These are phyloP conservation scores for Battus philenor DNA, from an alignment of 1,140 invertebrate genomes.

Conservation along the genomic window DNA sequence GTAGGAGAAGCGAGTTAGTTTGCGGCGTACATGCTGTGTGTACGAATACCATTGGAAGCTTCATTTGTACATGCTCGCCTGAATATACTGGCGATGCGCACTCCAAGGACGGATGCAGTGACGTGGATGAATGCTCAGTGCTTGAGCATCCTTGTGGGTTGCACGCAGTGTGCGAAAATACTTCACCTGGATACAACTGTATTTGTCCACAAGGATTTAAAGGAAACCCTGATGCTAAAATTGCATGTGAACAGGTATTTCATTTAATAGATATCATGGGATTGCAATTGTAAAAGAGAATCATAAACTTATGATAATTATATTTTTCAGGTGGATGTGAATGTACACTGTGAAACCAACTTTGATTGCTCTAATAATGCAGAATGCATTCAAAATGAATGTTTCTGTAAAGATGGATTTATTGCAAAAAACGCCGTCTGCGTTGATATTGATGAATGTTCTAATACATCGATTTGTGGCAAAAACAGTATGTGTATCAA, in stretches of 20 bases:
- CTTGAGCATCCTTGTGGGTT: constrained; percentile 89
- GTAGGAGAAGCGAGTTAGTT: constrained; percentile 82
- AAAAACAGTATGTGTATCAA: constrained; percentile 89
- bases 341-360: constrained; percentile 89
- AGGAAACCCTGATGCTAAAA: constrained; percentile 86
- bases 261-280: background rate
- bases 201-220: constrained; percentile 92
- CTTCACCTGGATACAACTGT: constrained; percentile 90
- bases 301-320: constrained; percentile 10
- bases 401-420: constrained; percentile 94
- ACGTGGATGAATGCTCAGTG: constrained; percentile 93
- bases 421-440: constrained; percentile 86
- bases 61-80: constrained; percentile 86
- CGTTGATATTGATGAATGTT: constrained; percentile 90
- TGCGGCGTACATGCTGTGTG: constrained; percentile 91
- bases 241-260: constrained; percentile 89
- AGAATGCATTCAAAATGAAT: constrained; percentile 91
- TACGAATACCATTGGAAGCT: constrained; percentile 91
- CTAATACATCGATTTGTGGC: constrained; percentile 84
- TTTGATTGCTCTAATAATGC: constrained; percentile 95
- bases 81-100: constrained; percentile 91
- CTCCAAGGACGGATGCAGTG: constrained; percentile 82
- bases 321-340: constrained; percentile 84
- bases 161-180: constrained; percentile 92
- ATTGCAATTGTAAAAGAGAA: background rate